Evolutionary conservation across 2,797 vertebrate species (phyloP).

Genomic region (Psittacula derbiana): DNA sequence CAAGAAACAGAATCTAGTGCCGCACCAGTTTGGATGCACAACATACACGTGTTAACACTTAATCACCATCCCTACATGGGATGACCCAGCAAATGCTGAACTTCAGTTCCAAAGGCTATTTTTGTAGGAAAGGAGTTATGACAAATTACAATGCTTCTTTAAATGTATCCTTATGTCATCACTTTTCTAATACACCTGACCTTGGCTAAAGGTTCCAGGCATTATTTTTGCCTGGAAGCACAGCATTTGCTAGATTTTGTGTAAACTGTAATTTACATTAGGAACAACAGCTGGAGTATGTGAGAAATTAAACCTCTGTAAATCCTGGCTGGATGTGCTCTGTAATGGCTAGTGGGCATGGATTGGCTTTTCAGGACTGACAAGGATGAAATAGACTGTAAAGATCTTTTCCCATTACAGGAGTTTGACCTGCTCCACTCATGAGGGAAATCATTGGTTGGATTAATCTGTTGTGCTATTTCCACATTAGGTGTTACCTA

Average conservation of each 20-base stretch:
- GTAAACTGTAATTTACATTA: background rate
- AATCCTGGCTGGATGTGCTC: background rate
- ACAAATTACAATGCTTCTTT: background rate
- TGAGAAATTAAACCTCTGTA: background rate
- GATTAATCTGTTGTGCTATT: background rate
- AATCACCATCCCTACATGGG: background rate
- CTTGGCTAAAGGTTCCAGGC: background rate
- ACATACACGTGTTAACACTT: rapidly evolving
- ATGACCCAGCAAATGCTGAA: background rate
- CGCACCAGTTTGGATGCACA: background rate
- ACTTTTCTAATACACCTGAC: background rate
- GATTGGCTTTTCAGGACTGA: background rate
- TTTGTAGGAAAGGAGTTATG: background rate
- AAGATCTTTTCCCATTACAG: background rate
- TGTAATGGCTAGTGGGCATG: background rate
- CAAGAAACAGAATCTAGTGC: background rate
- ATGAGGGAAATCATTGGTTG: background rate
- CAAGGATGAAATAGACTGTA: background rate
- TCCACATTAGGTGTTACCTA: background rate
- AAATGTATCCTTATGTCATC: background rate
- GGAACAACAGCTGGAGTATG: background rate
- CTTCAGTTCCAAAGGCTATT: background rate
- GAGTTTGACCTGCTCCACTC: background rate
- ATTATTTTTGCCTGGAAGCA: background rate
- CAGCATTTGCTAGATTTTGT: background rate